Conservation (phyloP, 1,140 invertebrate genomes). For the Tetramorium alpestre region DNA sequence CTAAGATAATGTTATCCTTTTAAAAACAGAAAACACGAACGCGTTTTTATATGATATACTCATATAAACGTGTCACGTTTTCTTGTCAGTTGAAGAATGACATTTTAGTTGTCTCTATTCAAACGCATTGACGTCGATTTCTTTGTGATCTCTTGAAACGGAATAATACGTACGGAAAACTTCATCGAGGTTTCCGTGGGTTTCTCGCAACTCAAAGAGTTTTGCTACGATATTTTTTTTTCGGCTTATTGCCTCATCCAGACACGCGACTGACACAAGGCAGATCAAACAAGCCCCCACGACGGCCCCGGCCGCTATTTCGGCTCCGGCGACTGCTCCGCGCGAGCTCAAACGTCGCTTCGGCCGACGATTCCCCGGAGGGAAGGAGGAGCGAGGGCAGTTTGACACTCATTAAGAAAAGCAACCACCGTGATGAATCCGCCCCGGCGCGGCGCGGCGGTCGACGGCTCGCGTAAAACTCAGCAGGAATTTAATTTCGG, state of each 20-base stretch:
- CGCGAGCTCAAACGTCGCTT: conserved; percentile 22
- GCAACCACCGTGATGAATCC: conserved; percentile 59
- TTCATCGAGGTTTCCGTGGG: not conserved
- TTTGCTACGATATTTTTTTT: conserved; percentile 16
- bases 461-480: conserved; percentile 54
- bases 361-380: not conserved
- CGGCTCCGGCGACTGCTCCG: not conserved
- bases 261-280: conserved; percentile 26
- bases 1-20: not conserved
- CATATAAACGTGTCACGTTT: not conserved
- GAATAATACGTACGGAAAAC: conserved; percentile 5
- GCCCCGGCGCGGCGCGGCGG: not conserved
- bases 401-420: conserved; percentile 69
- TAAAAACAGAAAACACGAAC: not conserved
- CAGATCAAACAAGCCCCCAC: conserved; percentile 35
- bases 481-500: conserved; percentile 67
- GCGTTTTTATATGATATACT: not conserved
- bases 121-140: not conserved
- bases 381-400: conserved; percentile 10
- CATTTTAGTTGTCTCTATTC: not conserved
- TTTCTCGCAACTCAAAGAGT: not conserved
- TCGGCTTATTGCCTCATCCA: not conserved
- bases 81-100: not conserved
- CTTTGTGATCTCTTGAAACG: not conserved
- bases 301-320: conserved; percentile 18